Evolutionary conservation across 2,888 invertebrate species (phyloP), one percentile per base, ranked within the genome.

Genomic region (Drosophila tripunctata): DNA sequence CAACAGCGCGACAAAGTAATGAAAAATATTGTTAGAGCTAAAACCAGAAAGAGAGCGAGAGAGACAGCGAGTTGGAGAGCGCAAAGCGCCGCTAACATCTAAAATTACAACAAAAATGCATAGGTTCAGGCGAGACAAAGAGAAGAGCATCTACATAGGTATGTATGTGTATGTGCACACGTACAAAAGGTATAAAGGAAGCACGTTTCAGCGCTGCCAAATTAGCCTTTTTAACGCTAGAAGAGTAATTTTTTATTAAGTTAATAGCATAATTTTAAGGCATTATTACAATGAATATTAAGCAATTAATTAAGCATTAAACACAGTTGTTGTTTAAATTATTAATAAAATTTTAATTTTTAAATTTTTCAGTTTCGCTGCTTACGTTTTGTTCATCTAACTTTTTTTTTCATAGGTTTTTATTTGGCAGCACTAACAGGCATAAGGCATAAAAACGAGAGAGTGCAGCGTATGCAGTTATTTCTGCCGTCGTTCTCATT

Each of bases 391-490:
- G n/a, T n/a, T n/a, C n/a, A n/a, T n/a, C n/a, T n/a, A n/a, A n/a
- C n/a, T n/a, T n/a, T n/a, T n/a, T n/a, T n/a, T n/a, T n/a, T n/a
- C n/a, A n/a, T n/a, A n/a, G n/a, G n/a, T n/a, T n/a, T n/a, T n/a
- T n/a, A n/a, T n/a, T n/a, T n/a, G n/a, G n/a, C n/a, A n/a, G n/a
- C n/a, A n/a, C n/a, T n/a, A n/a, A n/a, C n/a, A n/a, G n/a, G n/a
- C n/a, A n/a, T n/a, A 22, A 38, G 36, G 10, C 14, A 10, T 5
- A 8, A 24, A 33, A 35, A 36, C 40, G 33, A 56, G 43, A 40
- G 65, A 70, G 61, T 66, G 71, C 78, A 68, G 63, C 75, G 73
- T 57, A 77, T 86, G 82, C 87, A 83, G 80, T 88, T 83, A 78
- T 71, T 77, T 78, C 78, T 78, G 67, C 55, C 64, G 64, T 47